Base-by-base conservation (phyloP, 2,888 invertebrate genomes). In the Nudaria mundana region DNA sequence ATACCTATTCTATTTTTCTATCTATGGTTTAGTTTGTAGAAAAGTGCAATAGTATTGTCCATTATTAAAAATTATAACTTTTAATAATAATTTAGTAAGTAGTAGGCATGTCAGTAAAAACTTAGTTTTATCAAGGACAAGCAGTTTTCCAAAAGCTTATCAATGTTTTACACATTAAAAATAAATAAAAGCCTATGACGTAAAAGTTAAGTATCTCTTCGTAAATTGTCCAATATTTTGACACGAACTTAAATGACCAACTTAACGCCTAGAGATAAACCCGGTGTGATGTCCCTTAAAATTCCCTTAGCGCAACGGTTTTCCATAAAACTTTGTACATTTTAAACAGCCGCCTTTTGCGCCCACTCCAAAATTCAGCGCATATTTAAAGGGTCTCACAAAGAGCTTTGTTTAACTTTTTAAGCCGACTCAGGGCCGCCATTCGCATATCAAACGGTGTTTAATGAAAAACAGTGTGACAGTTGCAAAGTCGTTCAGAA, bases 261-360 rank as follows among this genome's bases (percentile, higher is more conserved):
- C 28, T 39, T 34, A 44, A 51, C 47, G 47, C 50, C 34, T 37
- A 44, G 56, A 51, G 52, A 57, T 20, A 46, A 38, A 34, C n/a
- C 22, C 45, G 48, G 39, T 38, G 35, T 48, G 46, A 56, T 53
- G 64, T 64, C 65, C 63, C 60, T 76, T 80, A 79, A 81, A 78
- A 82, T 80, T 81, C 80, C 76, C 74, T 72, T 69, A 72, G 71
- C 71, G 68, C 64, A 56, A 60, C 66, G 66, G 67, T 75, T 81
- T 81, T 72, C 76, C 81, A 79, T 83, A 77, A 75, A 85, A 83
- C 78, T 84, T 83, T 71, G 75, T 74, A 80, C 76, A 79, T 81
- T 84, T 84, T 77, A 81, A 79, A 77, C 80, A 77, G 76, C 75
- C 66, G 71, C 74, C 76, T 78, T 75, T 79, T 65, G 71, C 71